Conservation (phyloP, 2,797 vertebrate species). For the Lutjanus argentimaculatus region DNA sequence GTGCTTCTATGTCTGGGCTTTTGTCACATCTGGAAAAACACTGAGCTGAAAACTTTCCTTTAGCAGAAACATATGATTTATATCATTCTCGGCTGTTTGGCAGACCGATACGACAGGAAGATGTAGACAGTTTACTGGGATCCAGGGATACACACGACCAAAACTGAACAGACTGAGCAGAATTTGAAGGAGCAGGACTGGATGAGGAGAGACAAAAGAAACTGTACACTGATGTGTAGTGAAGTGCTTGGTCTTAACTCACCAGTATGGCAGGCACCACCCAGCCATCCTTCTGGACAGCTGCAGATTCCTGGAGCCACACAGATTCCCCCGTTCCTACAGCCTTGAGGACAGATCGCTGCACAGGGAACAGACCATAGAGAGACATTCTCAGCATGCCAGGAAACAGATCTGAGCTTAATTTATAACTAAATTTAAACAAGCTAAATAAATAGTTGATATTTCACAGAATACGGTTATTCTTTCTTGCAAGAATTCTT, state of each 20-base stretch:
- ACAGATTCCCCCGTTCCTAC: slow-evolving; percentile 89
- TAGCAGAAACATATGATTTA: background rate
- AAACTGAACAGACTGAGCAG: background rate
- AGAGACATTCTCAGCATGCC: slow-evolving; percentile 25
- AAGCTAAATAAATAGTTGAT: background rate
- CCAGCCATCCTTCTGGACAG: slow-evolving; percentile 91
- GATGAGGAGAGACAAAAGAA: background rate
- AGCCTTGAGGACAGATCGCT: slow-evolving; percentile 92
- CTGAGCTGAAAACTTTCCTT: slow-evolving; percentile 9
- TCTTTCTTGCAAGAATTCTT: background rate
- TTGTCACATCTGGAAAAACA: slow-evolving; percentile 56
- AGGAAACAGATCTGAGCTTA: background rate
- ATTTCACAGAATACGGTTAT: background rate
- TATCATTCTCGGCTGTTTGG: background rate
- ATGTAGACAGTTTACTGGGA: background rate
- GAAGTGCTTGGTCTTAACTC: slow-evolving; percentile 38
- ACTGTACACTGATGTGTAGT: background rate
- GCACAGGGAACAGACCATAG: slow-evolving; percentile 55
- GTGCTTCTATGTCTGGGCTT: slow-evolving; percentile 9
- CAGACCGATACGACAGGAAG: background rate
- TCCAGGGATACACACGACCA: too few species aligned
- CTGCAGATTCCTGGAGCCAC: slow-evolving; percentile 92
- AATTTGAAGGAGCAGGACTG: background rate
- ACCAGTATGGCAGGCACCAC: slow-evolving; percentile 91
- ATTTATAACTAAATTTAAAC: background rate